Base-by-base conservation (phyloP, 2,113 vertebrate species). In the Calyptommatus sinebrachiatus region DNA sequence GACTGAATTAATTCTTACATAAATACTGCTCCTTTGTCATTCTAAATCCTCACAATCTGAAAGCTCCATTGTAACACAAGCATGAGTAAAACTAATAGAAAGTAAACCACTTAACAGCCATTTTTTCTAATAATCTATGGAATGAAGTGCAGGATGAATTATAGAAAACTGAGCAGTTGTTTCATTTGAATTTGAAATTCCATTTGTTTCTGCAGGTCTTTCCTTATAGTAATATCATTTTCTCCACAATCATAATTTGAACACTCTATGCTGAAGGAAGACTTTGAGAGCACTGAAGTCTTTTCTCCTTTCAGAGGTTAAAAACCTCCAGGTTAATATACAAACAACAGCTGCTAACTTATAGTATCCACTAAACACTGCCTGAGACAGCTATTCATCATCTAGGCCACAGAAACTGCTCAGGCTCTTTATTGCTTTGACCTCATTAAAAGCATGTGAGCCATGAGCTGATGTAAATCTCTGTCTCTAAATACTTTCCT, bases 371-470 rank as follows among this genome's bases (percentile, higher is more conserved):
- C 63, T 88, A 79, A 87, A 84, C 81, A 24, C 71, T 90, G 88
- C 89, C 90, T 93, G 94, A 94, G 93, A 94, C 91, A 94, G 91
- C 78, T 89, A 96, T 97, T 96, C 93, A 97, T 97, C 96, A 96
- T 81, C 69, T 80, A 89, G 88, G 81, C 87, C 86, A 86, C 70
- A 83, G 80, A 85, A 90, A 82, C 90, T 91, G 92, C 80, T 93
- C 92, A 88, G 92, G 86, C 69, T 84, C 80, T 94, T 92, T 92
- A 93, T 80, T 92, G 90, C 89, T 88, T 86, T 93, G 91, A 93
- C 89, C 93, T 94, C 94, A 94, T 93, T 93, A 93, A 92, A 93
- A 91, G 1, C 10, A 80, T 90, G 91, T 89, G 91, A 92, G 88
- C 89, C 88, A 87, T 1, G 50, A 86, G 79, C 72, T 78, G 89